Conservation (phyloP, 2,797 vertebrate genomes). For the Pseudomugil gertrudae region DNA sequence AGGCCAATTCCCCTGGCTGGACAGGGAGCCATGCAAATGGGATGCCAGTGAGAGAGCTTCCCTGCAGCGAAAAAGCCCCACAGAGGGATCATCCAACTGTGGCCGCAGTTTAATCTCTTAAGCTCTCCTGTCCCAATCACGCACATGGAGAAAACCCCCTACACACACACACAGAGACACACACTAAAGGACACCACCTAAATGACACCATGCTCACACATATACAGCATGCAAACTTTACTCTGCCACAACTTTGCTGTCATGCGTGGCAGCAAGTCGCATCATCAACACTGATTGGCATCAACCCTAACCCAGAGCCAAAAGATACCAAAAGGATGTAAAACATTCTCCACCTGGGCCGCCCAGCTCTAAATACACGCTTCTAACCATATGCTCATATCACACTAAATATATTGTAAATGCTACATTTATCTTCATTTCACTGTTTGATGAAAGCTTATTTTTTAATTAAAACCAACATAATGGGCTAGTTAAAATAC, state of each 20-base stretch:
- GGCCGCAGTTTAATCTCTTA: constrained; percentile 77
- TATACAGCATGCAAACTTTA: constrained; percentile 32
- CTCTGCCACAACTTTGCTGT: constrained; percentile 13
- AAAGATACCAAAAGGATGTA: too few relatives aligned
- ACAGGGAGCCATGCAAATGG: constrained; percentile 74
- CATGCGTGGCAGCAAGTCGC: constrained; percentile 47
- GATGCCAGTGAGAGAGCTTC: constrained; percentile 62
- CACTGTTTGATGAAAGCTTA: too few relatives aligned
- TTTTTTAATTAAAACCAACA: too few relatives aligned
- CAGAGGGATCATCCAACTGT: constrained; percentile 55
- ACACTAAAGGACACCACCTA: too few relatives aligned
- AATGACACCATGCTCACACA: constrained; percentile 15
- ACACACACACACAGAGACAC: constrained; percentile 13
- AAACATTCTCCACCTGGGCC: too few relatives aligned
- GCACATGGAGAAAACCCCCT: constrained; percentile 19
- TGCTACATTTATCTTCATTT: too few relatives aligned
- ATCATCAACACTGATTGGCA: constrained; percentile 44
- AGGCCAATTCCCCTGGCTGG: constrained; percentile 72
- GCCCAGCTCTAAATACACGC: too few relatives aligned
- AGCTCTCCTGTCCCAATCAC: constrained; percentile 45
- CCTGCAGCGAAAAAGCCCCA: constrained; percentile 63
- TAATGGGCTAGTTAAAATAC: too few relatives aligned
- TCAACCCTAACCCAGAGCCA: not conserved
- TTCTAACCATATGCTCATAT: too few relatives aligned
- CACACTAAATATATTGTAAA: too few relatives aligned